Evolutionary conservation across 1,140 invertebrate genomes (phyloP), one percentile per base, ranked within the genome.

Genomic region (Anagrus nilaparvatae): DNA sequence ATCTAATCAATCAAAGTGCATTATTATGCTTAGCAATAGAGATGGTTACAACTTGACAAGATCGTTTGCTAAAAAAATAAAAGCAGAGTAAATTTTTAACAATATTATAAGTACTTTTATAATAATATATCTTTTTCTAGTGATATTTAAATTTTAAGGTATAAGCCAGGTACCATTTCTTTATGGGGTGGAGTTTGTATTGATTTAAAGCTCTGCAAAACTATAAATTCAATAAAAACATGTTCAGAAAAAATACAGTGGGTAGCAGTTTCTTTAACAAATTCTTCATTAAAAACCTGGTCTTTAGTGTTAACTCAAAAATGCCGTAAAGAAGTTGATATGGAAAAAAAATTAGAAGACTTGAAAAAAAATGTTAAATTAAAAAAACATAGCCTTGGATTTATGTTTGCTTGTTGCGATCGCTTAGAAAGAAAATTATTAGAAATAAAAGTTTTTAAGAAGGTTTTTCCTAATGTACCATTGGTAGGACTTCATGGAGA

Each of bases 341-440:
- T 63, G 1, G 42, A 53, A 38, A 43, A 35, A 2, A 56, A 50
- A 43, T 36, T 69, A 1, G 40, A 33, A 6, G 31, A 40, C 23
- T 49, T 64, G 8, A 56, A 49, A 21, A 36, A 53, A 4, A 35
- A 44, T 10, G 48, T 66, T 28, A 28, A 54, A 17, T 48, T 67
- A 12, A 54, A 56, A 32, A 69, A 59, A 46, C 48, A 61, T 44
- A 56, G 58, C 3, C 43, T 76, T 41, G 76, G 63, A 25, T 69
- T 77, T 33, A 78, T 78, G 73, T 76, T 77, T 58, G 68, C 73
- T 1, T 81, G 77, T 50, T 58, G 64, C 24, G 74, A 65, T 5
- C 55, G 77, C 17, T 65, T 70, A 32, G 18, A 54, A 1, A 53
- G 61, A 12, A 37, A 54, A 7, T 62, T 76, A 49, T 64, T 75